phyloP scores from a whole-genome alignment of 2,888 invertebrate genomes.

The Monochamus alternatus region DNA sequence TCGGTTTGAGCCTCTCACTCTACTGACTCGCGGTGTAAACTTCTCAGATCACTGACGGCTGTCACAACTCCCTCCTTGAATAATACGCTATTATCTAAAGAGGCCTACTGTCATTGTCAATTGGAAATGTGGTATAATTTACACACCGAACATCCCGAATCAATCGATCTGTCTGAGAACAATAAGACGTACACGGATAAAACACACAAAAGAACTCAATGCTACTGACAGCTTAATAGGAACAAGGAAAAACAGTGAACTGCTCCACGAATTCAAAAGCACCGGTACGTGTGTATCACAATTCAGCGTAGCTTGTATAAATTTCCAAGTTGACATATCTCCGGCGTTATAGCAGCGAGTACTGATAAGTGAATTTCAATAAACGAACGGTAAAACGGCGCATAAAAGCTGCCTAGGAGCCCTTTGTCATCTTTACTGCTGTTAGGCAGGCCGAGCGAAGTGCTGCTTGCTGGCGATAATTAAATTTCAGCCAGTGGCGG shows the following conservation, averaged over 20 bases:
- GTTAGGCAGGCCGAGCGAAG: conserved; percentile 20
- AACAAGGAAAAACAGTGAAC: conserved; percentile 26
- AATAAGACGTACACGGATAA: conserved; percentile 16
- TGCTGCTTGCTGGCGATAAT: conserved; percentile 25
- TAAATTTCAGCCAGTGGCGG: conserved; percentile 27
- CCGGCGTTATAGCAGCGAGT: conserved; percentile 43
- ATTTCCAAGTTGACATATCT: conserved; percentile 36
- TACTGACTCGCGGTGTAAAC: too few species aligned
- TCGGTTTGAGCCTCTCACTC: too few species aligned
- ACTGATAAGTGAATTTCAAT: conserved; percentile 50
- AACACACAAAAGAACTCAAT: conserved; percentile 31
- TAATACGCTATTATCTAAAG: too few species aligned
- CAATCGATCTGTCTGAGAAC: conserved; percentile 2
- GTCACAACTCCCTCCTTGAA: too few species aligned
- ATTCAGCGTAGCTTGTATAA: conserved; percentile 29
- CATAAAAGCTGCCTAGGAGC: conserved; percentile 33
- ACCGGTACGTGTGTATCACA: conserved; percentile 24
- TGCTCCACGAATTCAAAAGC: conserved; percentile 24
- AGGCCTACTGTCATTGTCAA: too few species aligned
- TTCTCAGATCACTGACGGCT: too few species aligned
- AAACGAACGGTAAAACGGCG: conserved; percentile 31
- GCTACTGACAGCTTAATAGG: conserved; percentile 31
- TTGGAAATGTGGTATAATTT: too few species aligned
- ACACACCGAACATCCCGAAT: background rate
- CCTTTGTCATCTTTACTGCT: conserved; percentile 35